Conservation (phyloP, 2,797 vertebrate genomes). For the Siniperca scherzeri region DNA sequence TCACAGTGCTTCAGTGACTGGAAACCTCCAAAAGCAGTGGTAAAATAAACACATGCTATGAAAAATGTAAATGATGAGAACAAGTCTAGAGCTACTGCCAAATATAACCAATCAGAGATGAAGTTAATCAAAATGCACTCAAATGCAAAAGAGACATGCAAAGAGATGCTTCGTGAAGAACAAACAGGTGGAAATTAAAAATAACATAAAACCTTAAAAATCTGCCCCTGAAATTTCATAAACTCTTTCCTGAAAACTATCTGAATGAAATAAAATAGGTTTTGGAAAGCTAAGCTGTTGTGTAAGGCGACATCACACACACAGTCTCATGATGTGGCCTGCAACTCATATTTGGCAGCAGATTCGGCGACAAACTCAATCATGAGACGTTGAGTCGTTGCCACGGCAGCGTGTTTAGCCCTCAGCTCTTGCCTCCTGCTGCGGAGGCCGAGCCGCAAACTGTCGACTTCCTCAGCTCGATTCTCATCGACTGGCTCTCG, state of each 20-base stretch:
- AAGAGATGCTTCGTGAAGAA: not conserved
- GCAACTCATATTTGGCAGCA: constrained; percentile 22
- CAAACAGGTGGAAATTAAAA: not conserved
- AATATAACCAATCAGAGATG: constrained; percentile 32
- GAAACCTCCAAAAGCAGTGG: constrained; percentile 69
- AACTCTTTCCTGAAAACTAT: not conserved
- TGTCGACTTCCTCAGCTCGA: constrained; percentile 95
- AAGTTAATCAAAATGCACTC: constrained; percentile 54
- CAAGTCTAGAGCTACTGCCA: constrained; percentile 1
- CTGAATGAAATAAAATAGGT: not conserved
- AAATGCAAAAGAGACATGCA: constrained; percentile 36
- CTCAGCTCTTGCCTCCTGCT: constrained; percentile 91
- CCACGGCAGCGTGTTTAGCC: constrained; percentile 77
- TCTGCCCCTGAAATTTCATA: not conserved
- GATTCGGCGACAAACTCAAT: constrained; percentile 8
- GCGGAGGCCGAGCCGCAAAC: constrained; percentile 86
- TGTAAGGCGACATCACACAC: constrained; percentile 1
- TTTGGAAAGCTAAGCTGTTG: constrained; percentile 12
- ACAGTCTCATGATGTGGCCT: not conserved
- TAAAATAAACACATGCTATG: constrained; percentile 54
- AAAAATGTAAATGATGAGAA: constrained; percentile 53
- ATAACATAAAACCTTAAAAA: not conserved
- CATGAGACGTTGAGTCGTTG: constrained; percentile 51
- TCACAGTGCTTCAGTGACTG: constrained; percentile 43
- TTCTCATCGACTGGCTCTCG: constrained; percentile 96